Evolutionary conservation across 2,797 vertebrate genomes (phyloP), one percentile per base, ranked within the genome.

Genomic region (Oreonectes daqikongensis): DNA sequence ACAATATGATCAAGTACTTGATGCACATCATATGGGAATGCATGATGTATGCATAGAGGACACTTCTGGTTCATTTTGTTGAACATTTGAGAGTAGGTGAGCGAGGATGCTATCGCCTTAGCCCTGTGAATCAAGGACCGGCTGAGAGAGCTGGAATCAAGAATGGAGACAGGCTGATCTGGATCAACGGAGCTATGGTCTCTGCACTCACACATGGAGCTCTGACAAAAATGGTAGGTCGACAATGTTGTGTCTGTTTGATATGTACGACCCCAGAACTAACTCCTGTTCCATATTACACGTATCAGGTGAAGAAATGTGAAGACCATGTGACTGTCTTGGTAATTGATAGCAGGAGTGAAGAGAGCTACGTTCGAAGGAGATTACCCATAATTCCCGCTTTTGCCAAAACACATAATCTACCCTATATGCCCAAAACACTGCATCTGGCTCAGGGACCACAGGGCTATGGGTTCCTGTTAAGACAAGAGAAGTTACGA

Each of bases 381-480:
- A 93, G 92, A 1, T 83, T 97, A 79, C 91, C 89, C 40, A 87
- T 95, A 84, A 88, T 91, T 0, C 94, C 96, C 0, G 85, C 90
- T n/a, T 42, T 96, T 85, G 95, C 96, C 0, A 89, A 93, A 64
- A 88, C 89, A 69, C 87, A 90, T 81, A 86, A 89, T 67, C 89
- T 98, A 5, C 96, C 95, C 1, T 85, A 93, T 81, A 85, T 64
- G 32, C 89, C 91, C 22, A 94, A 91, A 38, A 92, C 91, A 75
- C 86, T 98, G 84, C 86, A 89, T 66, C 82, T 99, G 48, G 81
- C 87, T n/a, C 95, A 94, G 83, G 95, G 94, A 8, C 84, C 79
- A 0, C 81, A 90, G 3, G 96, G 96, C 22, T 99, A 95, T 0
- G 97, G 97, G 5, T 99, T 99, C 81, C 88, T 99, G 81, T 91